Percentiles rank a stretch among this genome's conserved stretches.
These are phyloP conservation scores for Craseonycteris thonglongyai DNA, from an alignment of 2,113 vertebrate species.

Conservation along the genomic window DNA sequence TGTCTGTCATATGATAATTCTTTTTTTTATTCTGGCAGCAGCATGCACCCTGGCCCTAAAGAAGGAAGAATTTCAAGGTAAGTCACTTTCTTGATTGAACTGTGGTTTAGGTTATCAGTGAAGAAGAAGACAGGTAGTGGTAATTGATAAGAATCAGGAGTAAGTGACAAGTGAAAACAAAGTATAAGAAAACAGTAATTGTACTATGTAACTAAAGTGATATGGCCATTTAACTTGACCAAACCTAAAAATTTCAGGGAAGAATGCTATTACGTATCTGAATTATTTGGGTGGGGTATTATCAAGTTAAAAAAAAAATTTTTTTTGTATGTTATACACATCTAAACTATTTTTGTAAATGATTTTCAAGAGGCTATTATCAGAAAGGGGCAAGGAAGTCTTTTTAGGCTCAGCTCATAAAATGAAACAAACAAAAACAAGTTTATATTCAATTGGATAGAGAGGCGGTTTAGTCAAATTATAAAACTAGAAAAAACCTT, in stretches of 20 bases:
- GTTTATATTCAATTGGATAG: background rate
- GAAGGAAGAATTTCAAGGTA: slow-evolving; percentile 12
- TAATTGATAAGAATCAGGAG: background rate
- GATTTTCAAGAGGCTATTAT: background rate
- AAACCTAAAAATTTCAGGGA: slow-evolving; percentile 14
- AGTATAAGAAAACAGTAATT: background rate
- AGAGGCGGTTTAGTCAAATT: slow-evolving; percentile 17
- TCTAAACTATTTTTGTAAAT: slow-evolving; percentile 23
- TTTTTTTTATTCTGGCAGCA: background rate
- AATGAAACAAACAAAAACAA: background rate
- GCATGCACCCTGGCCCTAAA: background rate
- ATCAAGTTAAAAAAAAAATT: slow-evolving; percentile 27
- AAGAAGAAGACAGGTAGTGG: background rate
- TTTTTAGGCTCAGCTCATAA: slow-evolving; percentile 1
- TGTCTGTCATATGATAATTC: background rate
- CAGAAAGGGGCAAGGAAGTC: background rate
- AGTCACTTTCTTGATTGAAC: background rate
- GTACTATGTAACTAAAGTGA: background rate
- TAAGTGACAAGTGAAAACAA: background rate
- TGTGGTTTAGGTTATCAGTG: slow-evolving; percentile 13
- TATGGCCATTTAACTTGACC: background rate
- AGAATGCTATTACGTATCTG: background rate
- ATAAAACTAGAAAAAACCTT: background rate
- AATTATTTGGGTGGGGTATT: slow-evolving; percentile 6
- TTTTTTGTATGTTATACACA: background rate